These are phyloP conservation scores for Amiota communis DNA, from an alignment of 2,888 invertebrate species.

Conservation along the genomic window DNA sequence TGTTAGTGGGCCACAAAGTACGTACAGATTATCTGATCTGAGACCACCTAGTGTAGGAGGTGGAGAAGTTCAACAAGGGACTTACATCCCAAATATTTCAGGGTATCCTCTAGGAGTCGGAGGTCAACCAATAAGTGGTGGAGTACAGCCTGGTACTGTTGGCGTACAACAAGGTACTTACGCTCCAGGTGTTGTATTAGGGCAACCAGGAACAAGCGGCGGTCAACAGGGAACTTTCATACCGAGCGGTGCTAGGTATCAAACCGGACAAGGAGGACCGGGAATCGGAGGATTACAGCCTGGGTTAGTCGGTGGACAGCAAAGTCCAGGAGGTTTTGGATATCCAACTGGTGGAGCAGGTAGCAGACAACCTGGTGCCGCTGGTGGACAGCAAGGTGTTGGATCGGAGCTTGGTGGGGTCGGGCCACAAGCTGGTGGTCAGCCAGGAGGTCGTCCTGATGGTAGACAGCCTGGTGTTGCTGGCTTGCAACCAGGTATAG, in stretches of 20 bases:
- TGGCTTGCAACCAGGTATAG: neutral
- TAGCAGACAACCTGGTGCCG: slow-evolving; percentile 18
- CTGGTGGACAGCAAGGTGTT: slow-evolving; percentile 23
- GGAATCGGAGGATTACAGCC: slow-evolving; percentile 30
- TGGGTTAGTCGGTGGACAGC: slow-evolving; percentile 29
- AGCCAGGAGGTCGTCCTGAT: neutral
- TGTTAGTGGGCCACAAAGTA: slow-evolving; percentile 6
- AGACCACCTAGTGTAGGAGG: slow-evolving; percentile 26
- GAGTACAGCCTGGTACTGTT: slow-evolving; percentile 31
- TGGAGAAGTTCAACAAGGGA: neutral
- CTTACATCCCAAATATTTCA: too few relatives aligned
- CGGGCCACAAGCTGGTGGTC: neutral
- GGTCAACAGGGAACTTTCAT: neutral
- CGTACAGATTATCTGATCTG: too few relatives aligned
- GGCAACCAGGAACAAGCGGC: slow-evolving; percentile 35
- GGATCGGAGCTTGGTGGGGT: slow-evolving; percentile 4
- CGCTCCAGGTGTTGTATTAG: slow-evolving; percentile 25
- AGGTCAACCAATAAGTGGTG: slow-evolving; percentile 29
- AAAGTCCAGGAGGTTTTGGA: slow-evolving; percentile 5
- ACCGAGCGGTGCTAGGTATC: slow-evolving; percentile 14
- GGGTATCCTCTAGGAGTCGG: too few relatives aligned
- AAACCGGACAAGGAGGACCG: slow-evolving; percentile 32
- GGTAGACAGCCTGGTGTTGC: neutral
- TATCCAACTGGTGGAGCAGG: neutral
- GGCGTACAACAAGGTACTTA: slow-evolving; percentile 18